A percentile compares a stretch with the other conserved stretches of the same genome.
phyloP scores from a whole-genome alignment of 2,888 invertebrate genomes.

The Cremastinae sp. region DNA sequence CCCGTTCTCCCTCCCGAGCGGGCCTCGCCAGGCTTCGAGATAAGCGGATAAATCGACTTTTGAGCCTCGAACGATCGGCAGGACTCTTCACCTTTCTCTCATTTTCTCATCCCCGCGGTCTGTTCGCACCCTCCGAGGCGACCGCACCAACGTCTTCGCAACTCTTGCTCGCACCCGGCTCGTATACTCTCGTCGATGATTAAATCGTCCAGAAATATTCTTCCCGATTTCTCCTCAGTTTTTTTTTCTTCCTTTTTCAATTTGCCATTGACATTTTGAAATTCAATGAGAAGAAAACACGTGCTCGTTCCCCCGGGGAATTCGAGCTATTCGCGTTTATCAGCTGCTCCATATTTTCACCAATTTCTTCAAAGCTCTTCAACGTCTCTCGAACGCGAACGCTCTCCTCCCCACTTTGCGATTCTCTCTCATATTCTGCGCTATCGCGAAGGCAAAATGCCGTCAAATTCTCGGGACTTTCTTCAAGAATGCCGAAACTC shows the following conservation, averaged over 20 bases:
- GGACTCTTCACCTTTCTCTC: background rate
- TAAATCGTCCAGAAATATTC: too few species aligned
- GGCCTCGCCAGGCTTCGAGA: slow-evolving; percentile 40
- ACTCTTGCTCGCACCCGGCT: too few species aligned
- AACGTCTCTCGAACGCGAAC: slow-evolving; percentile 37
- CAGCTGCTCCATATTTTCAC: background rate
- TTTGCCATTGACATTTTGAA: too few species aligned
- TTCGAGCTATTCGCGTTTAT: slow-evolving; percentile 1
- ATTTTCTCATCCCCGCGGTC: background rate
- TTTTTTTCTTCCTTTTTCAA: too few species aligned
- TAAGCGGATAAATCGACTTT: slow-evolving; percentile 62
- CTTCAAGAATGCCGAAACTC: slow-evolving; percentile 25
- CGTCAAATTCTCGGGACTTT: slow-evolving; percentile 33
- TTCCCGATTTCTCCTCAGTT: too few species aligned
- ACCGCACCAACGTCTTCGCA: too few species aligned
- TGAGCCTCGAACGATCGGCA: slow-evolving; percentile 59
- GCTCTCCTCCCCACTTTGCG: background rate
- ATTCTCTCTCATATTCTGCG: slow-evolving; percentile 19
- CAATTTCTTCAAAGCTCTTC: slow-evolving; percentile 10
- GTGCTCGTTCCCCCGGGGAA: too few species aligned
- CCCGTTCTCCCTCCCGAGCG: background rate
- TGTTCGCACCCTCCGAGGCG: background rate
- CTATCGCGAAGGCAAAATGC: slow-evolving; percentile 12
- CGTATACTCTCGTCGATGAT: too few species aligned
- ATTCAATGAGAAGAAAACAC: too few species aligned